Percentiles rank a stretch among this genome's conserved stretches.
Conservation (phyloP, 1,140 invertebrate species). For the Lethrus apterus region DNA sequence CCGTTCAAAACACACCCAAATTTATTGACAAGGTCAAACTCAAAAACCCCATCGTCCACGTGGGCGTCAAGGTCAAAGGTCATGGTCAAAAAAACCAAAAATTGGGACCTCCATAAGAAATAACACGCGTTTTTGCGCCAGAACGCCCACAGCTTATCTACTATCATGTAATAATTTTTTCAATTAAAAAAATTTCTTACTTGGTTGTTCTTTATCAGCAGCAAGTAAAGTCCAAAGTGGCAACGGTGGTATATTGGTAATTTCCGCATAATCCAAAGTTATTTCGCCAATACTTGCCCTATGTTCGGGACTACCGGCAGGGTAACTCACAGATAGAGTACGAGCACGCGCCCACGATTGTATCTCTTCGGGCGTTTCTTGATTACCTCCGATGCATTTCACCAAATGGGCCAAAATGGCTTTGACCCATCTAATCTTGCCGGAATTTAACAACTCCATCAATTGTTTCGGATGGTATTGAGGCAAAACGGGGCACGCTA, state of each 20-base stretch:
- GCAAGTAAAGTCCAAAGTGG: constrained; percentile 92
- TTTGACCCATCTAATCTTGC: constrained; percentile 95
- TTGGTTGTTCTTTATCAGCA: constrained; percentile 77
- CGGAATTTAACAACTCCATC: constrained; percentile 97
- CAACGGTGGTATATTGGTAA: constrained; percentile 91
- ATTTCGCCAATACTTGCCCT: constrained; percentile 46
- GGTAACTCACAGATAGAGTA: constrained; percentile 81
- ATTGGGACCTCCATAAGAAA: too few relatives aligned
- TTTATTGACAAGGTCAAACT: too few relatives aligned
- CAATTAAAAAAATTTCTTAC: too few relatives aligned
- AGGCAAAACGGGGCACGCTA: constrained; percentile 94
- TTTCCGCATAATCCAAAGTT: constrained; percentile 90
- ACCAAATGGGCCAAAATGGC: constrained; percentile 96
- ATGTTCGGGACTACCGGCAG: constrained; percentile 49
- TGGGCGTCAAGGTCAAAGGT: too few relatives aligned
- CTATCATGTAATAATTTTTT: too few relatives aligned
- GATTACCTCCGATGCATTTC: constrained; percentile 64
- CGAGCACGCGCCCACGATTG: constrained; percentile 75
- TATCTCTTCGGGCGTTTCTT: constrained; percentile 41
- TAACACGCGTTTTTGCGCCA: too few relatives aligned
- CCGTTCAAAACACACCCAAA: too few relatives aligned
- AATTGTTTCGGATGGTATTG: constrained; percentile 99
- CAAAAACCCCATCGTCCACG: too few relatives aligned
- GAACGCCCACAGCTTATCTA: too few relatives aligned
- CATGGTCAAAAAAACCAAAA: too few relatives aligned